Percentiles rank a stretch among this genome's conserved stretches.
phyloP scores from a whole-genome alignment of 1,140 invertebrate genomes.

The Argopecten irradians region DNA sequence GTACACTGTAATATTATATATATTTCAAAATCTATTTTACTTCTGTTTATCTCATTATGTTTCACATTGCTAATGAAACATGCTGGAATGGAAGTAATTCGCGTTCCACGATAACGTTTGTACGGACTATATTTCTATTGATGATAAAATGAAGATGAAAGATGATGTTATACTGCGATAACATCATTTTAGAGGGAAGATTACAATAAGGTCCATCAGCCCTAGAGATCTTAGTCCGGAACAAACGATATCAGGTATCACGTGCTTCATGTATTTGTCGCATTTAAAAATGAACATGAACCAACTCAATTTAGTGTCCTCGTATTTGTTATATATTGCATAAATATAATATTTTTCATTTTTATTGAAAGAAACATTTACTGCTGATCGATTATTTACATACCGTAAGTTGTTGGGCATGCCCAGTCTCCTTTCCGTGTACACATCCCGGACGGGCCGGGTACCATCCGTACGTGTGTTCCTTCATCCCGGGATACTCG shows the following conservation, averaged over 20 bases:
- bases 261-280: too few relatives aligned
- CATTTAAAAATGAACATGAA: background rate
- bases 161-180: background rate
- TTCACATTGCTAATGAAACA: background rate
- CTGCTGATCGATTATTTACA: conserved; percentile 27
- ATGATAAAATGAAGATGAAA: conserved; percentile 30
- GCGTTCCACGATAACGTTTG: background rate
- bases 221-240: too few relatives aligned
- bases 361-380: background rate
- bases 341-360: background rate
- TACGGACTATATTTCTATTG: conserved; percentile 7
- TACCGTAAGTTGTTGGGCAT: conserved; percentile 59
- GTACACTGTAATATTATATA: background rate
- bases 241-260: too few relatives aligned
- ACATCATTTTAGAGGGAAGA: too few relatives aligned
- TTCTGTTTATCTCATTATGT: background rate
- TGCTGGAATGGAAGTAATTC: background rate
- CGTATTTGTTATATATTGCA: conserved; percentile 30
- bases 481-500: conserved; percentile 54
- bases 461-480: conserved; percentile 66
- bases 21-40: background rate
- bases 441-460: conserved; percentile 61
- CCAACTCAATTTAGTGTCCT: background rate
- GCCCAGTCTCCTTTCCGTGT: conserved; percentile 55
- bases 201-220: too few relatives aligned